A percentile compares a stretch with the other conserved stretches of the same genome.
Evolutionary conservation across 64 coral and sea anemone species (phyloP).

Genomic region (Pocillopora damicornis): DNA sequence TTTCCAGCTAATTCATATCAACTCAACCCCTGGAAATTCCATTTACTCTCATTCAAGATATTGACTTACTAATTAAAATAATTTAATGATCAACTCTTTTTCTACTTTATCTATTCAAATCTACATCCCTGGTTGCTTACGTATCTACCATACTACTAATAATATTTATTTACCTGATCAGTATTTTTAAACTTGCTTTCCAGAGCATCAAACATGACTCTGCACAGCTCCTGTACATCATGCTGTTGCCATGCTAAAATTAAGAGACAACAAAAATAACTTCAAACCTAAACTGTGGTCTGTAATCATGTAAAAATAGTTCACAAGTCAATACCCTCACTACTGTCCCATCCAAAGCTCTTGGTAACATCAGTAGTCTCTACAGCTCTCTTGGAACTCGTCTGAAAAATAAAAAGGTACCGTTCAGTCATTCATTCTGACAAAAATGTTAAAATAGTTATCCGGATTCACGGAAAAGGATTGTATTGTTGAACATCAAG

Average conservation of each 20-base stretch:
- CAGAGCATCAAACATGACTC: slow-evolving; percentile 99
- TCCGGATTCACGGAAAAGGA: too few species aligned
- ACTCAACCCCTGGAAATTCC: too few species aligned
- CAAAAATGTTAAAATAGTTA: background rate
- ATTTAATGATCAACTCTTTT: background rate
- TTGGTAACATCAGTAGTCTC: slow-evolving; percentile 95
- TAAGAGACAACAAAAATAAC: slow-evolving; percentile 9
- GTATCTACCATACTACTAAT: background rate
- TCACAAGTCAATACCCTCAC: slow-evolving; percentile 58
- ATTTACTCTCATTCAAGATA: too few species aligned
- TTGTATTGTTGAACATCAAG: too few species aligned
- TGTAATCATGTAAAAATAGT: background rate
- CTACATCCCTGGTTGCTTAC: background rate
- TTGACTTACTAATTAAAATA: too few species aligned
- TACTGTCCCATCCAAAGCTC: slow-evolving; percentile 99
- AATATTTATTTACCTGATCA: slow-evolving; percentile 66
- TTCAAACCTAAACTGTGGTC: too few species aligned
- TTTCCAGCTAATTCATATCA: too few species aligned
- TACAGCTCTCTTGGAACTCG: slow-evolving; percentile 84
- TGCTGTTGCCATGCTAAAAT: slow-evolving; percentile 96
- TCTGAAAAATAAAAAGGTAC: slow-evolving; percentile 30
- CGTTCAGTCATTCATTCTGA: background rate
- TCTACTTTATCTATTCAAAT: background rate
- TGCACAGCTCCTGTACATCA: slow-evolving; percentile 95
- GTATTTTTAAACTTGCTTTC: slow-evolving; percentile 94